Base-by-base conservation (phyloP, 23 tunicate species). In the Phallusia fumigata region DNA sequence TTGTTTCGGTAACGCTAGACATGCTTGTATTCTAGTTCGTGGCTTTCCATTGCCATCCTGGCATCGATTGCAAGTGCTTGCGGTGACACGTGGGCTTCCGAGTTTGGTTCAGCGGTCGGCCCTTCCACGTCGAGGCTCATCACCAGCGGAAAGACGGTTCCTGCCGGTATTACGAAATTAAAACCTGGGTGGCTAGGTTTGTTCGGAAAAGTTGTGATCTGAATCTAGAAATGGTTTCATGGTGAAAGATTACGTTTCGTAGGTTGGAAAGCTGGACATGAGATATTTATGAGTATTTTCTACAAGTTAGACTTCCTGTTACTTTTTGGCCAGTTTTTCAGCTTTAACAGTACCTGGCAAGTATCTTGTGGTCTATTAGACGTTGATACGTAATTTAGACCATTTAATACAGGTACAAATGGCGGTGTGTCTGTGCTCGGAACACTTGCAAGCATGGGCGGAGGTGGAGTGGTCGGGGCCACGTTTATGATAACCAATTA, bases 1-100 rank as follows among this genome's bases (percentile, higher is more conserved):
- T 8, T 21, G 26, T 58, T 3, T 21, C 13, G 69, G 11, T 58
- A 58, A 58, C 28, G 3, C 13, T 58, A 6, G 8, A 58, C 3
- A 13, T 58, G 16, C 13, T 40, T 40, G 10, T 10, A 3, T 40
- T 22, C 11, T 58, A 58, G 98, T 52, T 93, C 93, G 15, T 93
- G 93, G 93, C 32, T 93, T n/a, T 88, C 98, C 26, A 52, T 93
- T 0, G 85, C 90, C 24, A 64, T 88, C 26, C 77, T 93, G 50
- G 93, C 93, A 24, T 44, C 90, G 30, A 82, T 93, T 15, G 79
- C 93, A 5, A 84, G 90, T 58, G 90, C 90, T 12, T 93, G 98
- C 77, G 98, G 90, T 33, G 98, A 93, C 65, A 93, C 98, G 0
- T 93, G 98, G 98, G 98, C 98, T 0, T 88, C 93, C 0, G 98